Base-by-base conservation (phyloP, 2,797 vertebrate genomes). In the Lagocephalus sceleratus region DNA sequence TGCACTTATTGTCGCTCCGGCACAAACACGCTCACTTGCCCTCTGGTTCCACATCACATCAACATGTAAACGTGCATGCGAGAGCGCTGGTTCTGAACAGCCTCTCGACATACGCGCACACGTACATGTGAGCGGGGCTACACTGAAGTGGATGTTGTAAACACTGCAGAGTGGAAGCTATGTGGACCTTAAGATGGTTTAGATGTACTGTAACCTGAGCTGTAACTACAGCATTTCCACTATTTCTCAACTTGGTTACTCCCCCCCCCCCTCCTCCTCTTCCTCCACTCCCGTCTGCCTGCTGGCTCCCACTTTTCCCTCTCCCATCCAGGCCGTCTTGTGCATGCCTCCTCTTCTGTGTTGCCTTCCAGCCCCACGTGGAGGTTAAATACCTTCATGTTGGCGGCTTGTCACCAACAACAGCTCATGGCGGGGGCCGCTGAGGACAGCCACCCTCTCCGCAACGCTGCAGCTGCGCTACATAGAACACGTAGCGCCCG, bases 311-410 rank as follows among this genome's bases (percentile, higher is more conserved):
- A 15, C 67, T 5, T 1, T 53, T 64, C 61, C 51, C 20, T 45
- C 23, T 62, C 57, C 51, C 40, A 50, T 42, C 50, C 66, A 23
- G 1, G 73, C 57, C 58, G 20, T 53, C 48, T 25, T 23, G 20
- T 20, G 38, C 62, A 51, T 67, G 56, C 54, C 60, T 62, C 46
- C 53, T 50, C 63, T 55, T 51, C 26, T 63, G 54, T 51, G 42
- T 48, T 64, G 42, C 61, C 66, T 52, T 63, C 67, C 51, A 46
- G 54, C 53, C 56, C 47, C 47, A 39, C 17, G 1, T 48, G 55
- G 61, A 71, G 79, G 76, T 80, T 75, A 78, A 81, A 84, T 73
- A 47, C 64, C 64, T 73, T 51, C 21, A 35, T 78, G 75, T 86
- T 26, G 3, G 70, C 60, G 72, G 60, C 73, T 76, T 81, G 70